Percentiles rank a stretch among this genome's conserved stretches.
These are phyloP conservation scores for Upupa epops DNA, from an alignment of 2,113 vertebrate genomes.

Conservation along the genomic window DNA sequence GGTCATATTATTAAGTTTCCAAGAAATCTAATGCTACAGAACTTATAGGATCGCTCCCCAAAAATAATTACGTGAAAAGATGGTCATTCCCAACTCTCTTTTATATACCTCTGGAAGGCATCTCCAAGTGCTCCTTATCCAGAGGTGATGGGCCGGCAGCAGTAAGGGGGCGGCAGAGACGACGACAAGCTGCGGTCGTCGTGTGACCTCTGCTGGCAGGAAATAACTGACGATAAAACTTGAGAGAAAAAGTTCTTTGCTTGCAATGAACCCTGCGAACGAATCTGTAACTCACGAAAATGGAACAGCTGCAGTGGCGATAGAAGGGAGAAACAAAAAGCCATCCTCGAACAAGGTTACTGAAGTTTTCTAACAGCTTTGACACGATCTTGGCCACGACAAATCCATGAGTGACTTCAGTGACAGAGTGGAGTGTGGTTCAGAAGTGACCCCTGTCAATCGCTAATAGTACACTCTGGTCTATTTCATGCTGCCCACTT, in stretches of 20 bases:
- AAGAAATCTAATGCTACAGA: background rate
- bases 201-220: constrained; percentile 37
- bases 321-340: background rate
- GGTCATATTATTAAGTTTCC: too few relatives aligned
- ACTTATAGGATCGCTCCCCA: background rate
- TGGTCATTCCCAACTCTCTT: background rate
- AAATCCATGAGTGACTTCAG: background rate
- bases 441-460: background rate
- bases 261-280: background rate
- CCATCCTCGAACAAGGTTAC: background rate
- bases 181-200: background rate
- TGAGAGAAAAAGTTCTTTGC: background rate
- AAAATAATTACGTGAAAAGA: background rate
- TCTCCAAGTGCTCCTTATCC: background rate
- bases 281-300: background rate
- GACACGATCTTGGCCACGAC: too few relatives aligned
- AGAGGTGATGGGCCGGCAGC: background rate
- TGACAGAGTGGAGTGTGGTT: rapidly evolving
- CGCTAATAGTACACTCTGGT: rapidly evolving
- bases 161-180: rapidly evolving
- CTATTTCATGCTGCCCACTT: background rate
- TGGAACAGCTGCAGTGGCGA: background rate
- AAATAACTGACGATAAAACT: background rate
- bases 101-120: background rate
- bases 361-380: background rate